These are phyloP conservation scores for Drosophila cognata DNA, from an alignment of 2,888 invertebrate genomes.

Conservation along the genomic window DNA sequence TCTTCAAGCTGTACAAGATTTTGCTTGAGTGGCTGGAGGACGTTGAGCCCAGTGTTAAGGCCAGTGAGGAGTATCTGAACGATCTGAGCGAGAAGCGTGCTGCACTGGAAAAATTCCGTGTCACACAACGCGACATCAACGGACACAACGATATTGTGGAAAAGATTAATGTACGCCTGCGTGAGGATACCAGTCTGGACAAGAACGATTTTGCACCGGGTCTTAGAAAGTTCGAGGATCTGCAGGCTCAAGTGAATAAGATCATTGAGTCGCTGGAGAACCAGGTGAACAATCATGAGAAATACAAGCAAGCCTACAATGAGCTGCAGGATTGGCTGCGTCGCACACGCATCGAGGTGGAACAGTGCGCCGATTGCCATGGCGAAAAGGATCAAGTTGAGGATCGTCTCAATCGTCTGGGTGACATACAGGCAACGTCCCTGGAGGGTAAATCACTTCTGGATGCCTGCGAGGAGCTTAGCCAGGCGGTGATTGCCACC, in stretches of 20 bases:
- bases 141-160: constrained; percentile 92
- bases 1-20: constrained; percentile 92
- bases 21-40: constrained; percentile 95
- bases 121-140: constrained; percentile 92
- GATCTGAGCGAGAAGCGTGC: constrained; percentile 96
- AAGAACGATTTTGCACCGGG: constrained; percentile 89
- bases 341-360: constrained; percentile 91
- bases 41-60: constrained; percentile 92
- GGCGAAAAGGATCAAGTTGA: constrained; percentile 93
- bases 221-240: constrained; percentile 89
- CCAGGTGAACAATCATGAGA: constrained; percentile 94
- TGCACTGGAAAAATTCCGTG: constrained; percentile 93
- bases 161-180: constrained; percentile 90
- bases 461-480: constrained; percentile 90
- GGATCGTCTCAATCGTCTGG: constrained; percentile 91
- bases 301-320: constrained; percentile 93
- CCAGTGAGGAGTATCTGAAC: constrained; percentile 90
- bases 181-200: constrained; percentile 89
- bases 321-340: constrained; percentile 94
- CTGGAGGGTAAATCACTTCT: constrained; percentile 91
- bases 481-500: constrained; percentile 90
- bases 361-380: constrained; percentile 94
- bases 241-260: constrained; percentile 88
- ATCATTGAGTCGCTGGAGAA: constrained; percentile 91
- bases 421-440: constrained; percentile 89